These are phyloP conservation scores for Polypterus bichir DNA, from an alignment of 2,113 vertebrate species.

Conservation along the genomic window DNA sequence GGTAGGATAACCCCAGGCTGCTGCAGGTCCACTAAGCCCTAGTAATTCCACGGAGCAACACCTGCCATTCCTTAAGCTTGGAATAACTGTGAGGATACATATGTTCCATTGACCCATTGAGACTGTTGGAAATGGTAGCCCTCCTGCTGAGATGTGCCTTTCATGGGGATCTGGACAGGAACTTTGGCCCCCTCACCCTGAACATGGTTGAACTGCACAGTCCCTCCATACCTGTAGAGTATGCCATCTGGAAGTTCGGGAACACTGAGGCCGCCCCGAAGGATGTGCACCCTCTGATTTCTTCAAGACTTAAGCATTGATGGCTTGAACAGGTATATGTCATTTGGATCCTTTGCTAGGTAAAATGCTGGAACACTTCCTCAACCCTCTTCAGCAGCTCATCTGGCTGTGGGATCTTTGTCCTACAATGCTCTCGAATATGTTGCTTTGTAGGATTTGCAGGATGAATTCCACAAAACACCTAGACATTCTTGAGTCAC, in stretches of 20 bases:
- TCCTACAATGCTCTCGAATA: constrained; percentile 17
- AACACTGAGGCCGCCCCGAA: constrained; percentile 14
- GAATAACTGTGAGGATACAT: constrained; percentile 9
- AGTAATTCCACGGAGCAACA: constrained; percentile 17
- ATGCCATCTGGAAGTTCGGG: constrained; percentile 6
- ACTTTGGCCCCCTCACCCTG: constrained; percentile 8
- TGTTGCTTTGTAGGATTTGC: constrained; percentile 19
- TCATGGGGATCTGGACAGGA: constrained; percentile 16
- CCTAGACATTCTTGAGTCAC: constrained; percentile 12
- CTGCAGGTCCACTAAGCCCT: constrained; percentile 19
- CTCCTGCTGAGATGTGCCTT: constrained; percentile 18
- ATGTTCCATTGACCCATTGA: constrained; percentile 6
- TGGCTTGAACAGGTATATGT: constrained; percentile 9
- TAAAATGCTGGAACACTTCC: constrained; percentile 9
- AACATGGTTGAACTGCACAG: constrained; percentile 14
- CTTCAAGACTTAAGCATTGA: constrained; percentile 15
- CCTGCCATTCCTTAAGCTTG: constrained; percentile 22
- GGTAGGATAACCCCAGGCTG: constrained; percentile 13
- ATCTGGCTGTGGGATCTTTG: constrained; percentile 12
- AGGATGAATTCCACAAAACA: constrained; percentile 19
- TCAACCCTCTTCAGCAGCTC: constrained; percentile 15
- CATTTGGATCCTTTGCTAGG: constrained; percentile 8
- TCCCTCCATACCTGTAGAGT: constrained; percentile 17
- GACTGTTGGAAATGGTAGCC: constrained; percentile 17
- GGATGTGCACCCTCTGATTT: constrained; percentile 15